Evolutionary conservation across 2,113 vertebrate genomes (phyloP).

Genomic region (Noturus placidus): DNA sequence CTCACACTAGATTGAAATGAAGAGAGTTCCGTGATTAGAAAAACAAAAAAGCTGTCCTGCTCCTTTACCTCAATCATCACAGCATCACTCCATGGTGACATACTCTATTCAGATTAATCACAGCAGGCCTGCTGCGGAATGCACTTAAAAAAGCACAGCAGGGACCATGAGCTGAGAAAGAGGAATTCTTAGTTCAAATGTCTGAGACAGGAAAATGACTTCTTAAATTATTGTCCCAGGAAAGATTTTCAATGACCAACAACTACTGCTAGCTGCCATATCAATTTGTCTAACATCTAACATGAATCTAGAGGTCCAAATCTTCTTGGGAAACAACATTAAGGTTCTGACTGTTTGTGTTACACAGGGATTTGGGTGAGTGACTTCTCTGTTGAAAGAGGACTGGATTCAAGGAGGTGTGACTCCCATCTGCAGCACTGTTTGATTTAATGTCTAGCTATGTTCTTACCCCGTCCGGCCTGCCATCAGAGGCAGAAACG

Average conservation of each 20-base stretch:
- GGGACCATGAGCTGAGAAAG: slow-evolving; percentile 9
- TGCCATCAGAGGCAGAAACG: slow-evolving; percentile 89
- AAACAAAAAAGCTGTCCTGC: neutral
- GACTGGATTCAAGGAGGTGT: slow-evolving; percentile 5
- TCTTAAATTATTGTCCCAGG: neutral
- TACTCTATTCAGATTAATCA: slow-evolving; percentile 53
- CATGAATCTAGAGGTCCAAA: neutral
- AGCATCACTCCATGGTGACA: slow-evolving; percentile 42
- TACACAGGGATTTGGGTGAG: neutral
- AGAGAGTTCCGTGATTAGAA: slow-evolving; percentile 41
- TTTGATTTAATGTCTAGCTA: slow-evolving; percentile 5
- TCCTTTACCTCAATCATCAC: slow-evolving; percentile 52
- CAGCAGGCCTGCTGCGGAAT: slow-evolving; percentile 17
- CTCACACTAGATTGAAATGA: neutral
- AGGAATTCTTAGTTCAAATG: neutral
- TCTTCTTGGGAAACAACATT: neutral
- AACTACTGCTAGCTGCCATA: neutral
- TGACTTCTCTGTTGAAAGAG: slow-evolving; percentile 19
- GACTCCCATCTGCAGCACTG: neutral
- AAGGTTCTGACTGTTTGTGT: neutral
- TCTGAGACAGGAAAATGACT: neutral
- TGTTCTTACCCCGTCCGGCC: slow-evolving; percentile 81
- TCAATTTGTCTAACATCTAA: neutral
- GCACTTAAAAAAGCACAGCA: slow-evolving; percentile 29
- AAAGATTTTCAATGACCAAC: neutral